Evolutionary conservation across 1,140 invertebrate species (phyloP).

Genomic region (Chrysomallon squamiferum): DNA sequence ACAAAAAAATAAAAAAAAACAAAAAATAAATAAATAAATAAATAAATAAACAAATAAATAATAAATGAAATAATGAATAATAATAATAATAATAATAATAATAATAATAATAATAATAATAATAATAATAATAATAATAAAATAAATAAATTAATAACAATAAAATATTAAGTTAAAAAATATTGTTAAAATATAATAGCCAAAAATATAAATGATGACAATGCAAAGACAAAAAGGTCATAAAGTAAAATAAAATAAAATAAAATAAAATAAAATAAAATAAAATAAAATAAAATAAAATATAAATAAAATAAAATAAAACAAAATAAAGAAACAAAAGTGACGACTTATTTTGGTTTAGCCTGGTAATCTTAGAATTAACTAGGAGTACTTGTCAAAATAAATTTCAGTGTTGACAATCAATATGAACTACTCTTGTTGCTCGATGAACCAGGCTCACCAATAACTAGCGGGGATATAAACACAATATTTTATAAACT

Average conservation of each 20-base stretch:
- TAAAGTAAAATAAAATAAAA: not conserved
- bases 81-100: no score
- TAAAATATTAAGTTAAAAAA: not conserved
- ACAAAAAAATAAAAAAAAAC: not conserved
- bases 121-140: not conserved
- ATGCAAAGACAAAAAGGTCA: not conserved
- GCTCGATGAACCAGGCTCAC: no score
- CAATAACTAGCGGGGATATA: no score
- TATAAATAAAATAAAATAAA: not conserved
- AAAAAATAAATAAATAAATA: not conserved
- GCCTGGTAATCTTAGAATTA: no score
- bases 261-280: not conserved
- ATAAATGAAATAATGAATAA: no score
- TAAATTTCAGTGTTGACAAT: no score
- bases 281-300: not conserved
- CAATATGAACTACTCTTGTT: no score
- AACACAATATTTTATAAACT: no score
- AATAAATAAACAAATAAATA: not conserved
- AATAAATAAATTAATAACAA: not conserved
- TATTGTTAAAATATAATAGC: not conserved
- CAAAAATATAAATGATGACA: not conserved
- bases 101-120: not conserved
- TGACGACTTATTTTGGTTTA: no score
- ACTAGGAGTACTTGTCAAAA: no score
- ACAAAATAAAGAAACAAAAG: no score